These are phyloP conservation scores for Sipha maydis DNA, from an alignment of 2,888 invertebrate genomes.

Conservation along the genomic window DNA sequence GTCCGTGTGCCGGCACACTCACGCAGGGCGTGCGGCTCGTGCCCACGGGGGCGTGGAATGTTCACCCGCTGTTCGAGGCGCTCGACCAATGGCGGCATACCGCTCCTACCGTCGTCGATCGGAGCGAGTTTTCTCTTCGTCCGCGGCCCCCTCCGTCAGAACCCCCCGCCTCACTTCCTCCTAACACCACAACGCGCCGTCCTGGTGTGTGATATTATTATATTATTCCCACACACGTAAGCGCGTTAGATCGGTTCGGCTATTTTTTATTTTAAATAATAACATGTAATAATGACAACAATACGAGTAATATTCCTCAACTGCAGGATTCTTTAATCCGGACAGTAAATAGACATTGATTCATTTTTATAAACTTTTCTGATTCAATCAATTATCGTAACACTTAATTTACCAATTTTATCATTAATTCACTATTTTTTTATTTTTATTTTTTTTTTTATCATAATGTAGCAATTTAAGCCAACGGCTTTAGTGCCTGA, in stretches of 20 bases:
- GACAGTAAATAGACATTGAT: no score
- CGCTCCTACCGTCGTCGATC: not conserved
- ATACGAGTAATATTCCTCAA: not conserved
- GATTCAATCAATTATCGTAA: no score
- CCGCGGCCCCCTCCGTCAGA: not conserved
- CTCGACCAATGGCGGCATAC: constrained; percentile 39
- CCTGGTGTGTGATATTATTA: not conserved
- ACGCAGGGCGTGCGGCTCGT: constrained; percentile 37
- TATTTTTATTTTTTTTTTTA: no score
- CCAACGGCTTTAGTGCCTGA: no score
- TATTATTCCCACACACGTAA: not conserved
- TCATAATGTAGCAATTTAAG: no score
- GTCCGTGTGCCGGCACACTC: not conserved
- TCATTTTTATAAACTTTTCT: no score
- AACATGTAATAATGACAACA: not conserved
- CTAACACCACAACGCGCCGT: not conserved
- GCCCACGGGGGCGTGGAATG: constrained; percentile 56
- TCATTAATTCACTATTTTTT: no score
- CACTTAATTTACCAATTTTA: no score
- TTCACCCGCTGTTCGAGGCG: not conserved
- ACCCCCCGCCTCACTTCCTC: not conserved
- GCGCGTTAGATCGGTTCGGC: not conserved
- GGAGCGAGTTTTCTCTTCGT: not conserved
- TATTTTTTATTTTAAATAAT: not conserved
- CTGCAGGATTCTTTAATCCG: no score